These are phyloP conservation scores for Stenopsyche tienmushanensis DNA, from an alignment of 1,140 invertebrate species.

Conservation along the genomic window DNA sequence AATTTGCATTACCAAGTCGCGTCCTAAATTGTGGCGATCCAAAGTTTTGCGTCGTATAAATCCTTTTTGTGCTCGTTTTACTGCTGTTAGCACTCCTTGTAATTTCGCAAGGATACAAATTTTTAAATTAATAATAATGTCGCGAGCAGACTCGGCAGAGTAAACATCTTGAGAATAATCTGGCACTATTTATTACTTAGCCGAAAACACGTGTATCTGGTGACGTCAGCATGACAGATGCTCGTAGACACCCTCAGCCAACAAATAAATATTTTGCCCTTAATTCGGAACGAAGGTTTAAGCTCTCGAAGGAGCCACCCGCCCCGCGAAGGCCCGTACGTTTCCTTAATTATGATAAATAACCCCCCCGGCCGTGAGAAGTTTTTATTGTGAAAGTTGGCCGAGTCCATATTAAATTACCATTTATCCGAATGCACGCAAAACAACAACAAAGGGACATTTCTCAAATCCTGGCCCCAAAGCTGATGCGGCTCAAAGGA, in stretches of 20 bases:
- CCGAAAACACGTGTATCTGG: background rate
- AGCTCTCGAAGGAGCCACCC: background rate
- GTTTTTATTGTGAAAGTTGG: constrained; percentile 31
- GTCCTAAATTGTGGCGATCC: no score
- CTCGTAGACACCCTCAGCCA: no score
- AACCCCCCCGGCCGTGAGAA: background rate
- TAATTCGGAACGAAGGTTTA: background rate
- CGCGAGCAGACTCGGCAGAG: background rate
- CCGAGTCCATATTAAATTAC: constrained; percentile 38
- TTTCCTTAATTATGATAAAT: constrained; percentile 28
- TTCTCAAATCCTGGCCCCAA: constrained; percentile 6
- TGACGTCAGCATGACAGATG: background rate
- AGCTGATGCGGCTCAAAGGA: constrained; percentile 37
- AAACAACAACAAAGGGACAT: constrained; percentile 28
- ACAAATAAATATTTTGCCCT: no score
- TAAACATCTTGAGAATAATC: background rate
- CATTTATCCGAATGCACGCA: constrained; percentile 26
- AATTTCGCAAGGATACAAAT: no score
- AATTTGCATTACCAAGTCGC: no score
- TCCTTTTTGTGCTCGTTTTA: no score
- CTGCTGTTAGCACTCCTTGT: background rate
- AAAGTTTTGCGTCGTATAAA: no score
- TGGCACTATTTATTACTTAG: background rate
- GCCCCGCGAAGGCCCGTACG: background rate
- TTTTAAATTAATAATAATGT: background rate